Evolutionary conservation across 2,113 vertebrate genomes (phyloP), one percentile per base, ranked within the genome.

Genomic region (Leptobrachium leishanense): DNA sequence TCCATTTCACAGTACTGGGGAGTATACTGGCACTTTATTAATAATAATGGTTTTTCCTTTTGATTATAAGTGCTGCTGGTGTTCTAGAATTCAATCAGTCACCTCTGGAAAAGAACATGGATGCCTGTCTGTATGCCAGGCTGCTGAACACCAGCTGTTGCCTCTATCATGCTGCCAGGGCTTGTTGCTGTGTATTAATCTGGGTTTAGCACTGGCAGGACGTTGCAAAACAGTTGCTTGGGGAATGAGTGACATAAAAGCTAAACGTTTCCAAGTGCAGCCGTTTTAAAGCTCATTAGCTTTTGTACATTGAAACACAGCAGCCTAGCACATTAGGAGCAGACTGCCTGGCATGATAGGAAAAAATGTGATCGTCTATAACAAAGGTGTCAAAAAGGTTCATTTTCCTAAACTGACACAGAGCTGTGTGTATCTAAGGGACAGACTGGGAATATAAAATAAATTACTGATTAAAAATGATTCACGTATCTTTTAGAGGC

Each of bases 221-320:
- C 68, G 72, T 83, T 77, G 73, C 43, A 53, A 79, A 77, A 83
- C 84, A 85, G 80, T 82, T 85, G 84, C 79, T 43, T 53, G 67
- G 13, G 64, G 46, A n/a, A 57, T 83, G 84, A 85, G 81, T 83
- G 84, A 83, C 71, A 69, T 53, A 70, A 68, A 75, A 57, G 67
- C 81, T 85, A 77, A 77, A 71, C 42, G 59, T 72, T 74, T 50
- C 70, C 6, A 66, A 2, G 20, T 5, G 68, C 69, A 72, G 78
- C 62, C 42, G 59, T 62, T 66, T 82, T 68, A 71, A 74, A 74
- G 65, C 79, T 84, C 73, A 53, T 64, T 75, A 69, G 55, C 55
- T 78, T 41, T 75, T 31, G 43, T 40, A 12, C 54, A 39, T 54
- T 2, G 68, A 76, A 75, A 79, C 75, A 76, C 41, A 59, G 68